Base-by-base conservation (phyloP, 2,113 vertebrate genomes). In the Carollia perspicillata region DNA sequence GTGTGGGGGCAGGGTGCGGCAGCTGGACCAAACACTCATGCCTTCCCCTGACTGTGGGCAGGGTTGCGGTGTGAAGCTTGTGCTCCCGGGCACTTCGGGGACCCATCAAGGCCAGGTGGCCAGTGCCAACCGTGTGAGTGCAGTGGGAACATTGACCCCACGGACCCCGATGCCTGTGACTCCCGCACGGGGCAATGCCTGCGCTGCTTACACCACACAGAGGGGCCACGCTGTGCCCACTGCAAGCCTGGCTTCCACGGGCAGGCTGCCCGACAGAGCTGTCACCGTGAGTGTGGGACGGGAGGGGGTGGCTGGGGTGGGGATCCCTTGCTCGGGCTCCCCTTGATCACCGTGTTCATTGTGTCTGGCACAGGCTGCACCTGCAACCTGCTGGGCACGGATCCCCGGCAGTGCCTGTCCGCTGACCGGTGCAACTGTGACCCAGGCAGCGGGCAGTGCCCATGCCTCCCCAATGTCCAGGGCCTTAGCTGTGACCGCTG, bases 401-500 rank as follows among this genome's bases (percentile, higher is more conserved):
- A 99, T 0, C 95, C 95, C 58, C 98, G 98, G 89, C 99, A 99
- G 95, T 99, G 99, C 33, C 96, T 98, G 2, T 98, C 98, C 2
- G 98, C 98, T 42, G 98, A 99, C 3, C 98, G 98, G 37, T 99
- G 99, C 75, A 98, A 98, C 66, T 99, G 99, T 28, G 99, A 99
- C 33, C 97, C 98, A 5, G 96, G 90, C 84, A 99, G 98, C 0
- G 99, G 99, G 20, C 99, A 99, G 98, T 99, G 99, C 96, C 99
- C 98, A 84, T 99, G 99, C 97, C 97, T 99, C 51, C 99, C 99
- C 11, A 98, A 99, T 0, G 99, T 99, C 51, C 99, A 99, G 5
- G 99, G 99, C 0, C 99, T 99, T 96, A 98, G 97, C 90, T 99
- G 99, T 10, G 99, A 99, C 98, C 99, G 97, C 97, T 99, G 99